Base-by-base conservation (phyloP, 2,888 invertebrate species). In the Xiphydria camelus region DNA sequence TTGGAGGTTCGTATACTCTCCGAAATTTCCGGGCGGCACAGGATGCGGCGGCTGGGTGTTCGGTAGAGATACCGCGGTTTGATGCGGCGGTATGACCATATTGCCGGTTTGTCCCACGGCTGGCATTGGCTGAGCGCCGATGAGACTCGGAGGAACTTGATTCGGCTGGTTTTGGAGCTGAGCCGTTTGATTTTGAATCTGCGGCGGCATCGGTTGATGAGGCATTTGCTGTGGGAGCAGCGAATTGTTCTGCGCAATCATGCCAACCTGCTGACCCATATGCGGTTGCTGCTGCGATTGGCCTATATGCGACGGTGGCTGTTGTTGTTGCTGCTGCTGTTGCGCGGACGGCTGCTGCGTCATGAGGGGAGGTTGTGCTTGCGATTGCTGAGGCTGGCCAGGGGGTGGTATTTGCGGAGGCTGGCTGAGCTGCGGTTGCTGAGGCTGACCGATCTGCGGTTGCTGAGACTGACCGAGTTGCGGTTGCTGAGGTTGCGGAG, bases 291-390 rank as follows among this genome's bases (percentile, higher is more conserved):
- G 44, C n/a, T 44, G 44, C 10, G 26, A 38, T 40, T 22, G 31
- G 42, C 26, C 26, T 22, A 23, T 17, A 18, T 50, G 47, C 21
- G 38, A 41, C 10, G 6, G n/a, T 12, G 6, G 32, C 12, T n/a
- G n/a, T 26, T 77, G 79, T 18, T 53, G 49, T 31, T 39, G 42
- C 39, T 53, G 53, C 26, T 49, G 46, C 18, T 54, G 53, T 45
- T 59, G 53, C 22, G 49, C 33, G 10, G 45, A 45, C 29, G 43
- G 41, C 69, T 66, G 59, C 53, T 49, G 75, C 65, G 23, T 31
- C 19, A 61, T 77, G 69, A 43, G 76, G 68, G 55, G 75, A 70
- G 58, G 59, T 39, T 55, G 33, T 19, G 48, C 62, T 33, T 66
- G 64, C 34, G 57, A 55, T 15, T 49, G 45, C 21, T 60, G 55